phyloP scores from a whole-genome alignment of 2,113 vertebrate genomes.

The Crotophaga sulcirostris region DNA sequence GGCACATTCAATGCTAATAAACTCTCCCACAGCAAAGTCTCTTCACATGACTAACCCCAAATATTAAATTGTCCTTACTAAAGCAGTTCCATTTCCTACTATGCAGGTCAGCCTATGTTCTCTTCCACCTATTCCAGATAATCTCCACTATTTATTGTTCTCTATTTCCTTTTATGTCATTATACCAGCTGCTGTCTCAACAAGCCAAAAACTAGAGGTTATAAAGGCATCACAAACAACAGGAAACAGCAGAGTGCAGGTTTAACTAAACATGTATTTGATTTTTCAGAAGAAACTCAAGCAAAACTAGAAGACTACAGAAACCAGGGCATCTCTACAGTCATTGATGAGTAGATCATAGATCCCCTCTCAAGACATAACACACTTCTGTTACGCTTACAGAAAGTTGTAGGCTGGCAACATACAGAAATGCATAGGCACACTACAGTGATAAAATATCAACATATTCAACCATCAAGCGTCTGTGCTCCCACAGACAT shows the following conservation, averaged over 20 bases:
- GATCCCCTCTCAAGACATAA: not conserved
- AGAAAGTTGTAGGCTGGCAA: not conserved
- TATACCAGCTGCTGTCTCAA: not conserved
- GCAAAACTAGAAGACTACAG: not conserved
- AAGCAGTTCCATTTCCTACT: not conserved
- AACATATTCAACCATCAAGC: not conserved
- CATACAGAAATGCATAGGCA: not conserved
- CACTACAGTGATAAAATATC: not conserved
- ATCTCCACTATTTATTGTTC: not conserved
- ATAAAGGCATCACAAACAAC: not conserved
- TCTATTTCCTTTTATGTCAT: not conserved
- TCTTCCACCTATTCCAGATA: not conserved
- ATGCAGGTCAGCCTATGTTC: rapidly evolving
- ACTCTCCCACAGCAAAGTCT: not conserved
- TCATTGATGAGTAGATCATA: not conserved
- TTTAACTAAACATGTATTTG: not conserved
- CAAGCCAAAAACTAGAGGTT: not conserved
- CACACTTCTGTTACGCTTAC: not conserved
- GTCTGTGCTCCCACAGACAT: not conserved
- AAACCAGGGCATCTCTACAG: not conserved
- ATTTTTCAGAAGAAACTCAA: not conserved
- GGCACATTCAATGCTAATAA: not conserved
- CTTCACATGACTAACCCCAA: not conserved
- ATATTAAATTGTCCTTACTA: not conserved
- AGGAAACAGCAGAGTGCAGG: not conserved